phyloP scores from a whole-genome alignment of 2,113 vertebrate species.

The Pseudonaja textilis region DNA sequence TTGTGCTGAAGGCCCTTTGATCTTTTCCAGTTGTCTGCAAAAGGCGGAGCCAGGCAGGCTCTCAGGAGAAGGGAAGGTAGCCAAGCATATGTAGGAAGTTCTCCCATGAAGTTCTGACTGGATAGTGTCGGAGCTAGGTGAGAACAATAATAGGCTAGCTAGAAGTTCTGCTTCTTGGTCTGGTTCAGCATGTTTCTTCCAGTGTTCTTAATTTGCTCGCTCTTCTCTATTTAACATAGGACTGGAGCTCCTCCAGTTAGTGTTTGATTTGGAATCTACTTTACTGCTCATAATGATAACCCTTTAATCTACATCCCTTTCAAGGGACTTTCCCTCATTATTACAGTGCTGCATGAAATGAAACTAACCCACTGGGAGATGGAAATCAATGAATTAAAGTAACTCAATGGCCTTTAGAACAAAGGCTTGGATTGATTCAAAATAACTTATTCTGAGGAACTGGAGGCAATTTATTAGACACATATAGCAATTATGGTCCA shows the following conservation, averaged over 20 bases:
- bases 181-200: not conserved
- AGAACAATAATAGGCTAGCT: not conserved
- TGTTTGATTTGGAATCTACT: not conserved
- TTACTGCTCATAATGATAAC: conserved; percentile 10
- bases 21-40: conserved; percentile 50
- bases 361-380: conserved; percentile 22
- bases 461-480: conserved; percentile 49
- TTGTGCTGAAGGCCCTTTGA: conserved; percentile 69
- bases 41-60: conserved; percentile 55
- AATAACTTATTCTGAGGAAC: conserved; percentile 44
- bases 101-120: not conserved
- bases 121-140: not conserved
- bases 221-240: not conserved
- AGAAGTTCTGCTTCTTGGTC: not conserved
- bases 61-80: conserved; percentile 26
- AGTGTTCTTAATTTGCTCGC: too few relatives aligned
- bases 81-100: conserved; percentile 6
- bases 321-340: conserved; percentile 14
- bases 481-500: conserved; percentile 35
- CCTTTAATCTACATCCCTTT: conserved; percentile 16
- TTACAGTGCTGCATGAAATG: conserved; percentile 12
- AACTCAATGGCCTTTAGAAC: conserved; percentile 15
- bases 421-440: conserved; percentile 40
- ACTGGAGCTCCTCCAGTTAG: not conserved
- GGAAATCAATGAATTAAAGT: conserved; percentile 35